A percentile compares a stretch with the other conserved stretches of the same genome.
phyloP scores from a whole-genome alignment of 2,888 invertebrate genomes.

The Drosophila silvestris region DNA sequence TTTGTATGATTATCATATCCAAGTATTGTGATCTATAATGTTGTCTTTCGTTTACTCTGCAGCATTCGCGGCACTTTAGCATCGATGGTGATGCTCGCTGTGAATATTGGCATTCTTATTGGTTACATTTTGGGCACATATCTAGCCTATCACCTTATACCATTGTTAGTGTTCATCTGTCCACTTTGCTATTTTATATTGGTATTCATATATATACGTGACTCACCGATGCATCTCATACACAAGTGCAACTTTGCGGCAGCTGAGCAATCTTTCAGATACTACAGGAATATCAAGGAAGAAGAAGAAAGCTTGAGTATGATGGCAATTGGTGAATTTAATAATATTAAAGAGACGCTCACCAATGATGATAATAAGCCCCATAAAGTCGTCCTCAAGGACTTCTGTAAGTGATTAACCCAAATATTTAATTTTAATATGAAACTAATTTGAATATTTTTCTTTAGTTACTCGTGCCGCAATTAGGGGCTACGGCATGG shows the following conservation, averaged over 20 bases:
- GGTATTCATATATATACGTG: constrained; percentile 68
- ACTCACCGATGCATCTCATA: constrained; percentile 82
- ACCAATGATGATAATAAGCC: constrained; percentile 45
- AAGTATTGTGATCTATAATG: constrained; percentile 39
- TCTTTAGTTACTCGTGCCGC: constrained; percentile 71
- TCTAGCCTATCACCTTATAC: constrained; percentile 74
- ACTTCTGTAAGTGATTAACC: constrained; percentile 69
- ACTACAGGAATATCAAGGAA: constrained; percentile 75
- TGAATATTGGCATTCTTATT: constrained; percentile 79
- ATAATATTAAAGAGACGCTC: constrained; percentile 61
- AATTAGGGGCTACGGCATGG: constrained; percentile 68
- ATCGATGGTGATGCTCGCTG: constrained; percentile 77
- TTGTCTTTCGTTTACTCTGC: constrained; percentile 11
- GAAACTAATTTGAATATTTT: constrained; percentile 6
- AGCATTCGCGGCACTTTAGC: constrained; percentile 83
- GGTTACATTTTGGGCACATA: constrained; percentile 81
- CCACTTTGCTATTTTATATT: constrained; percentile 72
- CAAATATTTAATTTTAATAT: background rate
- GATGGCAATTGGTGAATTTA: constrained; percentile 53
- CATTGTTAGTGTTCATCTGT: constrained; percentile 67
- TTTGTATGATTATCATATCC: background rate
- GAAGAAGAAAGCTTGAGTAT: constrained; percentile 7
- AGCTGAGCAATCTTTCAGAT: constrained; percentile 79
- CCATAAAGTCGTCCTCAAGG: constrained; percentile 43
- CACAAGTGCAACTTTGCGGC: constrained; percentile 59